Conservation (phyloP, 1,140 invertebrate species). For the Atopsyche davidsoni region DNA sequence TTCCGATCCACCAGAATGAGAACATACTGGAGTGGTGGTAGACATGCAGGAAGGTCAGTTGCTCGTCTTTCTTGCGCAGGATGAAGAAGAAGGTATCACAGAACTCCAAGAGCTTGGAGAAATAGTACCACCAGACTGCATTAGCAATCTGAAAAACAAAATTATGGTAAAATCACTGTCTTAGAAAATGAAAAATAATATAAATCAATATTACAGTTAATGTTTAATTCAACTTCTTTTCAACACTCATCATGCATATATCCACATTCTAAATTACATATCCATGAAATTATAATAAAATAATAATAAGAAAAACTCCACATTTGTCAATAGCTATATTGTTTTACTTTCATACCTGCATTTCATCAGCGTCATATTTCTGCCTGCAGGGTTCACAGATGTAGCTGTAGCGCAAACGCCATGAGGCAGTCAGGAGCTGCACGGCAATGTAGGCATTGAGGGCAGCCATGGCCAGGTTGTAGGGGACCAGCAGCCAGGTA, state of each 20-base stretch:
- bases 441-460: slow-evolving; percentile 82
- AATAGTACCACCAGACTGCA: slow-evolving; percentile 95
- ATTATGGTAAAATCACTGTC: too few species aligned
- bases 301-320: too few species aligned
- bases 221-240: too few species aligned
- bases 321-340: too few species aligned
- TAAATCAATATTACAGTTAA: slow-evolving; percentile 4
- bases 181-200: not conserved
- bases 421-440: slow-evolving; percentile 68
- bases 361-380: slow-evolving; percentile 72
- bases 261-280: too few species aligned
- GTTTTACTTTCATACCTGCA: too few species aligned
- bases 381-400: slow-evolving; percentile 84
- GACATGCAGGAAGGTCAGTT: slow-evolving; percentile 84
- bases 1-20: slow-evolving; percentile 89
- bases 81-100: slow-evolving; percentile 91
- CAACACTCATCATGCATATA: too few species aligned
- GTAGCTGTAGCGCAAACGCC: slow-evolving; percentile 77
- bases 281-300: too few species aligned
- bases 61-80: slow-evolving; percentile 78
- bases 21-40: slow-evolving; percentile 94
- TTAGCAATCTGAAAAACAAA: slow-evolving; percentile 69
- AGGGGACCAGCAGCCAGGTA: slow-evolving; percentile 71
- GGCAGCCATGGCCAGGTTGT: slow-evolving; percentile 78
- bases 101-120: slow-evolving; percentile 91